Conservation (phyloP, 2,113 vertebrate genomes). For the Corythornis madagascariensis region DNA sequence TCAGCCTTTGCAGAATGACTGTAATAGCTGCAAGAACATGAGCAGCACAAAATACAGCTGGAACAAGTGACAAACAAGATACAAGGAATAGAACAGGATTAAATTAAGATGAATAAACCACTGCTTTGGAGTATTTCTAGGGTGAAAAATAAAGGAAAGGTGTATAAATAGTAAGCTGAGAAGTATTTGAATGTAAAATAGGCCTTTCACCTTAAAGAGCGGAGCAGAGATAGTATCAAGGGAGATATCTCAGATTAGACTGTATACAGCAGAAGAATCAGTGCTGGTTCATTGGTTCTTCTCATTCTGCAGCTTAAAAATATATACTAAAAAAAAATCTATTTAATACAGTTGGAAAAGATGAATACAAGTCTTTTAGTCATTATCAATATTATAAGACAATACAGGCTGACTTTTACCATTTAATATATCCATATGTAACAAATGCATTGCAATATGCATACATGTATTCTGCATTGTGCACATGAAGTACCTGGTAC, state of each 20-base stretch:
- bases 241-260: not conserved
- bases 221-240: not conserved
- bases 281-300: fast-evolving
- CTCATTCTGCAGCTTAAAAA: not conserved
- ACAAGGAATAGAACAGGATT: not conserved
- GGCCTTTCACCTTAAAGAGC: not conserved
- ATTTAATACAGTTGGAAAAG: not conserved
- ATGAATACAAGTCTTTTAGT: not conserved
- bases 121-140: not conserved
- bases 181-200: not conserved
- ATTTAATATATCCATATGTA: not conserved
- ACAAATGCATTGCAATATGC: not conserved
- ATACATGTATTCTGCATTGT: not conserved
- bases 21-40: not conserved
- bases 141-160: not conserved
- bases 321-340: not conserved
- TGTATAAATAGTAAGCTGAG: not conserved
- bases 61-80: not conserved
- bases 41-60: not conserved
- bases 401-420: not conserved
- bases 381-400: not conserved
- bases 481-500: not conserved
- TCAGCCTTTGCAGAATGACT: not conserved
- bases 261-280: not conserved
- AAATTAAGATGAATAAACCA: conserved; percentile 18